Evolutionary conservation across 2,113 vertebrate genomes (phyloP).

Genomic region (Cyprinodon variegatus): DNA sequence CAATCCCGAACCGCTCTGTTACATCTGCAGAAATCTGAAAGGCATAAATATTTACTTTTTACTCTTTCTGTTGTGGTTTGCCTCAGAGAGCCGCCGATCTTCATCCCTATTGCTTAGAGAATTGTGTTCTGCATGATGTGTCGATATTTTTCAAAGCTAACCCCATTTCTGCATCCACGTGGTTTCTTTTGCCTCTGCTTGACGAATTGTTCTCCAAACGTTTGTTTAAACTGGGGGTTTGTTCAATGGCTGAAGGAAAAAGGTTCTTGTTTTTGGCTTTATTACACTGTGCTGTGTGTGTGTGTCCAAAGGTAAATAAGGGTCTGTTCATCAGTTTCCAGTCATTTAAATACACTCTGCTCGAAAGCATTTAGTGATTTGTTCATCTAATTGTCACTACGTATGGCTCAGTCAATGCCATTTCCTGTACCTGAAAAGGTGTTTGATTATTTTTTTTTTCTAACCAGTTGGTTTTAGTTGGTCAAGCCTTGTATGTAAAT

Average conservation of each 20-base stretch:
- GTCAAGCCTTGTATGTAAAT: constrained; percentile 74
- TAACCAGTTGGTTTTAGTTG: constrained; percentile 52
- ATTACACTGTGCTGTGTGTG: constrained; percentile 15
- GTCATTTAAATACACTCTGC: constrained; percentile 31
- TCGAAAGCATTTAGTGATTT: constrained; percentile 36
- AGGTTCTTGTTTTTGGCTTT: constrained; percentile 6
- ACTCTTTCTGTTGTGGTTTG: constrained; percentile 17
- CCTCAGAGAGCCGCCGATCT: constrained; percentile 5
- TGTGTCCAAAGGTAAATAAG: background rate
- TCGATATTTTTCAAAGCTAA: constrained; percentile 34
- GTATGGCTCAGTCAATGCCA: constrained; percentile 15
- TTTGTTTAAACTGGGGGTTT: background rate
- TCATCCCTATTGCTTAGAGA: constrained; percentile 40
- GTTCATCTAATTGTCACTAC: constrained; percentile 37
- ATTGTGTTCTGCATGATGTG: constrained; percentile 36
- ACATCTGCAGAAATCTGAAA: constrained; percentile 24
- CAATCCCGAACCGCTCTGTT: constrained; percentile 41
- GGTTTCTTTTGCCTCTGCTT: constrained; percentile 15
- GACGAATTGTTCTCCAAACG: constrained; percentile 2
- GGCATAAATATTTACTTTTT: background rate
- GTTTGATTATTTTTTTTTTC: constrained; percentile 27
- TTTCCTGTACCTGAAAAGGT: constrained; percentile 29
- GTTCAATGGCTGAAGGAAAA: constrained; percentile 5
- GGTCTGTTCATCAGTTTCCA: background rate
- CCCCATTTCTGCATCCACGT: constrained; percentile 10